These are phyloP conservation scores for Uloborus plumipes DNA, from an alignment of 2,888 invertebrate genomes.

Conservation along the genomic window DNA sequence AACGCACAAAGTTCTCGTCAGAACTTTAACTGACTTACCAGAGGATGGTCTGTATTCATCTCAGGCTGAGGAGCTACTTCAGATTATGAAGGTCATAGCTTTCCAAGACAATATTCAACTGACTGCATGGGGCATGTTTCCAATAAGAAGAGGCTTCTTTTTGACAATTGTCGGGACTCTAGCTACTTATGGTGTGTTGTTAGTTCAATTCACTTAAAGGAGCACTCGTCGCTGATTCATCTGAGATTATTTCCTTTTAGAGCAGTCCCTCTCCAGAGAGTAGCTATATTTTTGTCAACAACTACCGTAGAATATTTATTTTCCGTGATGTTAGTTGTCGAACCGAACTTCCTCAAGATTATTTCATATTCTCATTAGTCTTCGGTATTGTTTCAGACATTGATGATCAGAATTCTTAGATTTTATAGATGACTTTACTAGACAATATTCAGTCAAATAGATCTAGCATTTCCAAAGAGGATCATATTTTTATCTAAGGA, in stretches of 20 bases:
- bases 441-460: constrained; percentile 25
- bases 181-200: constrained; percentile 48
- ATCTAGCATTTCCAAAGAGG: constrained; percentile 15
- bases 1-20: constrained; percentile 22
- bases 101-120: constrained; percentile 31
- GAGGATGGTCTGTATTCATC: constrained; percentile 3
- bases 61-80: constrained; percentile 8
- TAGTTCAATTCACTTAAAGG: constrained; percentile 46
- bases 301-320: too few relatives aligned
- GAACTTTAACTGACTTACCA: constrained; percentile 16
- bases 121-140: constrained; percentile 57
- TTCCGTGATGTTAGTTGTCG: too few relatives aligned
- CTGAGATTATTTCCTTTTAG: too few relatives aligned
- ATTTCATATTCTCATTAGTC: too few relatives aligned
- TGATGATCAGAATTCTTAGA: too few relatives aligned
- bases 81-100: constrained; percentile 37
- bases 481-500: too few relatives aligned
- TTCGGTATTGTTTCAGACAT: constrained; percentile 30
- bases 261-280: too few relatives aligned
- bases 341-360: too few relatives aligned
- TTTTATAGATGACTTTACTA: constrained; percentile 35
- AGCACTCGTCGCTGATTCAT: too few relatives aligned
- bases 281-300: too few relatives aligned
- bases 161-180: constrained; percentile 47
- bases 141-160: constrained; percentile 45